Evolutionary conservation across 2,113 vertebrate species (phyloP).

Genomic region (Anguilla rostrata): DNA sequence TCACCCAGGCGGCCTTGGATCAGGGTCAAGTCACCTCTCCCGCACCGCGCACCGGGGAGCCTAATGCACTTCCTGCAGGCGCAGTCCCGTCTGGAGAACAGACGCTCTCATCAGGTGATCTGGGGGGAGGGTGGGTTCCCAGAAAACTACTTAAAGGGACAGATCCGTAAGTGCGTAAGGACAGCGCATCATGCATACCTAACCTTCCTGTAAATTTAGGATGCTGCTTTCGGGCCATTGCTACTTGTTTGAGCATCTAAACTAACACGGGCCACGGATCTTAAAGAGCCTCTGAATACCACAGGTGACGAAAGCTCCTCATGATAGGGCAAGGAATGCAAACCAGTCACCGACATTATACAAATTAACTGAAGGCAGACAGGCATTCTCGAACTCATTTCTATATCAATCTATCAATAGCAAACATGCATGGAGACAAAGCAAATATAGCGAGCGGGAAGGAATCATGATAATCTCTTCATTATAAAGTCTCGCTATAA

Average conservation of each 20-base stretch:
- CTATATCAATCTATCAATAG: not conserved
- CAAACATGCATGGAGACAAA: slow-evolving; percentile 27
- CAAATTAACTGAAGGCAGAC: not conserved
- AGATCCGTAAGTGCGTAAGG: not conserved
- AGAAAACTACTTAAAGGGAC: slow-evolving; percentile 46
- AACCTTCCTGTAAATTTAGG: not conserved
- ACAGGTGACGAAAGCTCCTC: not conserved
- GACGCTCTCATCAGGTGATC: slow-evolving; percentile 11
- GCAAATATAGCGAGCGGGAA: not conserved
- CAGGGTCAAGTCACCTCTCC: not conserved
- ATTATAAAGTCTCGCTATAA: slow-evolving; percentile 23
- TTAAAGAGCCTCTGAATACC: not conserved
- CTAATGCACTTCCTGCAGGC: not conserved
- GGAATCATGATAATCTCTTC: too few species aligned
- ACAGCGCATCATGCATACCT: not conserved
- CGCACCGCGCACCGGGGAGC: not conserved
- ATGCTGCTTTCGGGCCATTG: not conserved
- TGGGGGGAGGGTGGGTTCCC: not conserved
- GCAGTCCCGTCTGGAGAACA: not conserved
- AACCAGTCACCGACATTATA: not conserved
- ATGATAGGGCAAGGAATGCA: not conserved
- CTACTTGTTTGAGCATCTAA: not conserved
- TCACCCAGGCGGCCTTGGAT: not conserved
- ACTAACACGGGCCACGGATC: not conserved
- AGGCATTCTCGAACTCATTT: not conserved